phyloP scores from a whole-genome alignment of 2,888 invertebrate genomes.

The Disparrhopalites patrizii region DNA sequence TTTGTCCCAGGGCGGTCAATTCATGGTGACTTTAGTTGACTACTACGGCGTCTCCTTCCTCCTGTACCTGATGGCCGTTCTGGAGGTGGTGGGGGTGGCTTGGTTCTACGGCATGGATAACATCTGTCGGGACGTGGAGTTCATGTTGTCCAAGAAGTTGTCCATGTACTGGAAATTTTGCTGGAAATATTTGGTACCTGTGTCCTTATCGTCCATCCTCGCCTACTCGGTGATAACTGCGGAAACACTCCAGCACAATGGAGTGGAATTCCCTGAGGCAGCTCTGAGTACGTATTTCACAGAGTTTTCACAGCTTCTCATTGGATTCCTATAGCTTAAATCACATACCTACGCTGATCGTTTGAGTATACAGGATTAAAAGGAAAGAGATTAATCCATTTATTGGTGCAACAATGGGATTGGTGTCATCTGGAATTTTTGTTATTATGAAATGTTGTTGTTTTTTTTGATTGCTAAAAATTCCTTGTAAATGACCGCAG shows the following conservation, averaged over 20 bases:
- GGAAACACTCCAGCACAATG: constrained; percentile 56
- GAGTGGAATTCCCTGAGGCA: constrained; percentile 59
- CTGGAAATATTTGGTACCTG: constrained; percentile 71
- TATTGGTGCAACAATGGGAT: no score
- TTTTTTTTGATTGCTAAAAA: background rate
- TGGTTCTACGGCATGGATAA: constrained; percentile 51
- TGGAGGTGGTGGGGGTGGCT: constrained; percentile 20
- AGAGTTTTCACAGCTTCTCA: background rate
- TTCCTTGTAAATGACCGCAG: constrained; percentile 11
- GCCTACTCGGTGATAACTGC: constrained; percentile 55
- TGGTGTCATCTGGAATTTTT: no score
- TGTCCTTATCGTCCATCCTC: constrained; percentile 57
- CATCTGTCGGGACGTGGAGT: constrained; percentile 69
- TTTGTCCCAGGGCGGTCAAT: constrained; percentile 66
- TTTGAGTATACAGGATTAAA: no score
- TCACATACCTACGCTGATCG: background rate
- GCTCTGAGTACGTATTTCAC: constrained; percentile 43
- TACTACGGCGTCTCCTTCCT: constrained; percentile 62
- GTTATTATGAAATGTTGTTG: background rate
- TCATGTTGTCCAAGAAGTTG: constrained; percentile 68
- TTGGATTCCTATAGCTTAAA: background rate
- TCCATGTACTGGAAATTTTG: constrained; percentile 74
- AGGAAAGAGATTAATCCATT: no score
- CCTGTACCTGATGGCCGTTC: constrained; percentile 55
- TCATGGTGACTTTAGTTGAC: constrained; percentile 60